Conservation (phyloP, 2,888 invertebrate genomes). For the Lycocerus yunnanus region DNA sequence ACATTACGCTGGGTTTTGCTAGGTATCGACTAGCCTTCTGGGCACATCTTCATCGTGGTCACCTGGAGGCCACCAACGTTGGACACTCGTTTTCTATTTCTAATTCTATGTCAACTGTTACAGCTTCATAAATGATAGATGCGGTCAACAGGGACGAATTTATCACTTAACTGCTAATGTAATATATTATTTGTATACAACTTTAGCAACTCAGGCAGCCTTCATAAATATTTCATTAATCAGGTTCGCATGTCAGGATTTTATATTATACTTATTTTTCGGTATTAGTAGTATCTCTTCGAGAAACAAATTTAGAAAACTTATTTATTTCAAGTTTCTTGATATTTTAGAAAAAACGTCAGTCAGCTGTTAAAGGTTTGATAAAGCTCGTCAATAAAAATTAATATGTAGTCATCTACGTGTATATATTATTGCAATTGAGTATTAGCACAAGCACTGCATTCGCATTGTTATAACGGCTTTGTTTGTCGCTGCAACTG, state of each 20-base stretch:
- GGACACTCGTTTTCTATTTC: constrained; percentile 28
- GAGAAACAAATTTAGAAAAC: background rate
- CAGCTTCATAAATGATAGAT: constrained; percentile 49
- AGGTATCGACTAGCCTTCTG: constrained; percentile 42
- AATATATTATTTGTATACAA: constrained; percentile 40
- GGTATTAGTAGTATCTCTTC: background rate
- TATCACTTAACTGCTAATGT: constrained; percentile 47
- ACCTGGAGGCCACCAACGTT: constrained; percentile 26
- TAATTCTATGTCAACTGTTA: constrained; percentile 19
- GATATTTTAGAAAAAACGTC: background rate
- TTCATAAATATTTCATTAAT: constrained; percentile 20
- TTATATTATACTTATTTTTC: constrained; percentile 1
- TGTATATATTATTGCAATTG: too few species aligned
- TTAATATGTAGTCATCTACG: too few species aligned
- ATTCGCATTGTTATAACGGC: too few species aligned
- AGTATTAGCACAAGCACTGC: too few species aligned
- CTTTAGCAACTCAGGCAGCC: constrained; percentile 29
- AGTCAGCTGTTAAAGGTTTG: background rate
- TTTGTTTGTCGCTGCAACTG: too few species aligned
- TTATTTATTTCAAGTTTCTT: background rate
- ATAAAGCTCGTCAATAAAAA: too few species aligned
- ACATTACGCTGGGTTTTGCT: constrained; percentile 36
- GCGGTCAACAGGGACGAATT: constrained; percentile 47
- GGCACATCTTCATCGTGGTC: constrained; percentile 44
- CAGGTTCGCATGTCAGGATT: constrained; percentile 10